Evolutionary conservation across 1,140 invertebrate genomes (phyloP), one percentile per base, ranked within the genome.

Genomic region (Saxidomus purpurata): DNA sequence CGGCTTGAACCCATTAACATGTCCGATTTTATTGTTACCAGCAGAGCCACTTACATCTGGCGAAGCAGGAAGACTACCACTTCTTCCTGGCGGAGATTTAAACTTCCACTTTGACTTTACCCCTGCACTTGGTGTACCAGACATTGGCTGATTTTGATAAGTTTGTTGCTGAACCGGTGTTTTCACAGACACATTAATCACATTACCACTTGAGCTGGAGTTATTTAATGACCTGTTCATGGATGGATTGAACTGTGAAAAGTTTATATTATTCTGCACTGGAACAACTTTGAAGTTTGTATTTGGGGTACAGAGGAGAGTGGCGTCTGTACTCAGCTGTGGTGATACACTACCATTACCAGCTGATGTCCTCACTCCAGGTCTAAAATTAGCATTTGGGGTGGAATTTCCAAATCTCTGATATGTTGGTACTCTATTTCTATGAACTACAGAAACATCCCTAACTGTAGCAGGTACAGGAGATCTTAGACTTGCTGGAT

Each of bases 21-120:
- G 28, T 19, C 34, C 31, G 13, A 38, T 28, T 36, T 11, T 9
- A 36, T 1, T 19, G 15, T 71, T 71, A 13, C 67, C 67, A 71
- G 67, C 11, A 19, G n/a, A 4, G 34, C 25, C 11, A 38, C 13
- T 71, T 22, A 71, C 4, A n/a, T 74, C 34, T 36, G 83, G 69
- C 34, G 83, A 85, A 38, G 19, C 22, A 17, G n/a, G 43, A 40
- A 85, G 19, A 59, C 83, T 59, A 31, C 34, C 25, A 76, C 25
- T 71, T 74, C 69, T 47, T 15, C 25, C 22, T 34, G 83, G 67
- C 6, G 83, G 83, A 13, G 83, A 85, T 69, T 59, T 85, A 36
- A 85, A 85, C 34, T 85, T 85, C 83, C 83, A 79, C 36, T 79
- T 79, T 55, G 76, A 79, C 28, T 79, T 55, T 79, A 9, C 67